phyloP scores from a whole-genome alignment of 2,888 invertebrate species.

The Drosophila yooni region DNA sequence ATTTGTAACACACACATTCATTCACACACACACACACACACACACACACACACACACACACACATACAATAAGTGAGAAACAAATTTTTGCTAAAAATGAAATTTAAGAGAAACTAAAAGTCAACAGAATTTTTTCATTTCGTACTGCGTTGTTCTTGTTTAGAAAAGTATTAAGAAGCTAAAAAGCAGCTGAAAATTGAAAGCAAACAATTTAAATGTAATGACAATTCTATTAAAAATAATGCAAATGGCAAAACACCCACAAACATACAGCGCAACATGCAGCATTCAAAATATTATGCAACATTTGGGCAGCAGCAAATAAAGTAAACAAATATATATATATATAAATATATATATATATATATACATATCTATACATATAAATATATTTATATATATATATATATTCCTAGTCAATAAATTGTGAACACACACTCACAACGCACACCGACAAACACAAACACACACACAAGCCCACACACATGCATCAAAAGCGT shows the following conservation, averaged over 20 bases:
- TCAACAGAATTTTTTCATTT: constrained; percentile 21
- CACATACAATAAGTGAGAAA: constrained; percentile 9
- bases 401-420: constrained; percentile 63
- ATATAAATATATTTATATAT: not conserved
- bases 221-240: constrained; percentile 32
- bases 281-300: constrained; percentile 8
- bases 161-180: constrained; percentile 65
- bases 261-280: constrained; percentile 11
- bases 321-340: constrained; percentile 25
- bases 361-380: not conserved
- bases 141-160: constrained; percentile 81
- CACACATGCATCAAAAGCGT: constrained; percentile 23
- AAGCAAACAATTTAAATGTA: constrained; percentile 22
- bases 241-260: constrained; percentile 18
- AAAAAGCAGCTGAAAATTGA: constrained; percentile 14
- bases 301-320: constrained; percentile 23
- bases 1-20: constrained; percentile 17
- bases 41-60: constrained; percentile 14
- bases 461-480: constrained; percentile 2
- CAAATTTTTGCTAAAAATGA: constrained; percentile 20
- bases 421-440: constrained; percentile 56
- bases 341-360: not conserved
- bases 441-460: constrained; percentile 23
- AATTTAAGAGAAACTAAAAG: constrained; percentile 11
- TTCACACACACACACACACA: constrained; percentile 11